Conservation (phyloP, 2,113 vertebrate species). For the Siniperca chuatsi region DNA sequence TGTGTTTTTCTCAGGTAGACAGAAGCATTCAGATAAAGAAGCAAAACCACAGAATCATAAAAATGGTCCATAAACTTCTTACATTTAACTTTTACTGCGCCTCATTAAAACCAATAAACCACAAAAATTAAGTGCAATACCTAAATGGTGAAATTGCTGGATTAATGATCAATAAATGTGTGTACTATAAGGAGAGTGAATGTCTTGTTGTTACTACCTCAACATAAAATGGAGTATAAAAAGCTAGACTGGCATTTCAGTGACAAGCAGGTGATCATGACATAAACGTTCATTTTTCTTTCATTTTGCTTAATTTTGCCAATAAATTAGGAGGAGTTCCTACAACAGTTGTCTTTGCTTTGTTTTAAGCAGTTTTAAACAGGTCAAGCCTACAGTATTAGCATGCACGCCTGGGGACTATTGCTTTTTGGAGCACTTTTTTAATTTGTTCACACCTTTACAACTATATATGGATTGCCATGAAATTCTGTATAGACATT, state of each 20-base stretch:
- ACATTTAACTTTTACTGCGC: conserved; percentile 53
- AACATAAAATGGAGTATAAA: conserved; percentile 11
- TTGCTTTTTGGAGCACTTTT: neutral
- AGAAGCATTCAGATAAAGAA: conserved; percentile 24
- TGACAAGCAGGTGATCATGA: neutral
- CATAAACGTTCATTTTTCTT: conserved; percentile 8
- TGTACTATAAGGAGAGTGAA: neutral
- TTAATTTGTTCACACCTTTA: neutral
- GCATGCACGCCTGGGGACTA: neutral
- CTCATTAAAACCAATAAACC: conserved; percentile 62
- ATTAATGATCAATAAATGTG: conserved; percentile 50
- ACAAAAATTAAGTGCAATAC: conserved; percentile 22
- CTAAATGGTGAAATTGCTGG: conserved; percentile 9
- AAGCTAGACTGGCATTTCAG: neutral
- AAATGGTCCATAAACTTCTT: conserved; percentile 43
- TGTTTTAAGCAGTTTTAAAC: conserved; percentile 18
- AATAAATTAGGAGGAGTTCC: neutral
- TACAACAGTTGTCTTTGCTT: neutral
- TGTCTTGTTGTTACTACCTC: conserved; percentile 4
- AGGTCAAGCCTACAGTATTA: neutral
- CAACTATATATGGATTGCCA: neutral
- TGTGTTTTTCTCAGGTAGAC: conserved; percentile 6
- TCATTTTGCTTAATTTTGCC: neutral
- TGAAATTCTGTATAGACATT: neutral
- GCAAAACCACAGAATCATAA: conserved; percentile 37